phyloP scores from a whole-genome alignment of 2,888 invertebrate species.

The Drosophila cognata region DNA sequence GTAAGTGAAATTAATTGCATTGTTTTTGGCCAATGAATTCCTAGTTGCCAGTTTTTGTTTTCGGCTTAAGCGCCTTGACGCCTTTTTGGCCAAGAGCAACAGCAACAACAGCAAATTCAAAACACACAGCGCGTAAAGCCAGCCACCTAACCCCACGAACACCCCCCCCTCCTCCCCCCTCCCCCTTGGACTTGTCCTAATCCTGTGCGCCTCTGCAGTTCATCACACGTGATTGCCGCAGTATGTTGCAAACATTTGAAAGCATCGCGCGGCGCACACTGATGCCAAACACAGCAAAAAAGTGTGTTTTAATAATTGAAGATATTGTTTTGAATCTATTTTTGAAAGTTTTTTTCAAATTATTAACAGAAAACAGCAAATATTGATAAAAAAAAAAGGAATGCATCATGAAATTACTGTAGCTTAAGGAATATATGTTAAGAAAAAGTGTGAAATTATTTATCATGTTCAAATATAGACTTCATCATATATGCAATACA shows the following conservation, averaged over 20 bases:
- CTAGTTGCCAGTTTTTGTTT: constrained; percentile 78
- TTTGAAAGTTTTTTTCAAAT: not conserved
- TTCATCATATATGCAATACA: not conserved
- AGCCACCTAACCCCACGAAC: not conserved
- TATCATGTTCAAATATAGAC: not conserved
- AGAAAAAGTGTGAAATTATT: not conserved
- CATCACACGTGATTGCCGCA: constrained; percentile 66
- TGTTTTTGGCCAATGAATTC: constrained; percentile 83
- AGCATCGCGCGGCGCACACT: constrained; percentile 45
- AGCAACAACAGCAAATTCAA: constrained; percentile 44
- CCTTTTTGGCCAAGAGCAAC: constrained; percentile 64
- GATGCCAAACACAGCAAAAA: not conserved
- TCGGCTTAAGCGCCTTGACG: constrained; percentile 76
- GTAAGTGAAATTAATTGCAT: constrained; percentile 84
- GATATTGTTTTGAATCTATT: not conserved
- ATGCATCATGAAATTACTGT: not conserved
- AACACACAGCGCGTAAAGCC: constrained; percentile 41
- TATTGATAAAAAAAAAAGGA: not conserved
- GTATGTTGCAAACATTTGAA: constrained; percentile 54
- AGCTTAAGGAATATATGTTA: not conserved
- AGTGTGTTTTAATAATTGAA: not conserved
- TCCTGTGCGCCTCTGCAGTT: constrained; percentile 50
- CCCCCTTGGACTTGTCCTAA: constrained; percentile 11
- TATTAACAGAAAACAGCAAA: not conserved
- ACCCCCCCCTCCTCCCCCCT: constrained; percentile 6